Evolutionary conservation across 2,888 invertebrate species (phyloP).

Genomic region (Alentia gelatinosa): DNA sequence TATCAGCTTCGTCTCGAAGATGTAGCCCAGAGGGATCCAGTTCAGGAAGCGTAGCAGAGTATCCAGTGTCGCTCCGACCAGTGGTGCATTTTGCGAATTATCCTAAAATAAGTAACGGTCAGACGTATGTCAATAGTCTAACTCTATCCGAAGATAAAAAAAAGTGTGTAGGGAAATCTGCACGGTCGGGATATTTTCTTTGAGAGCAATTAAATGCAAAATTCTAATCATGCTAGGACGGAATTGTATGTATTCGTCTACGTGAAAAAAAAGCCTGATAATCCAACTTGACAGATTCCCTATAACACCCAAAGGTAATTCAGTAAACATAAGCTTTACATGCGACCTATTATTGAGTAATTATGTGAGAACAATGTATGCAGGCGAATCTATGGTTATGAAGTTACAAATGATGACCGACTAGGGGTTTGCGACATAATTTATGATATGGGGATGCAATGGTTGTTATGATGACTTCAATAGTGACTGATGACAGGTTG

Average conservation of each 20-base stretch:
- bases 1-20: conserved; percentile 98
- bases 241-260: too few species aligned
- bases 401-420: not conserved
- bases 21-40: conserved; percentile 99
- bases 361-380: too few species aligned
- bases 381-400: not conserved
- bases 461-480: not conserved
- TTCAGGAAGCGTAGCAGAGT: conserved; percentile 97
- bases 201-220: too few species aligned
- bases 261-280: too few species aligned
- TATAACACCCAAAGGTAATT: too few species aligned
- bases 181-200: too few species aligned
- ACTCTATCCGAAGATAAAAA: too few species aligned
- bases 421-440: not conserved
- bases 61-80: conserved; percentile 97
- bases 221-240: not conserved
- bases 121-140: not conserved
- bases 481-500: not conserved
- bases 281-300: too few species aligned
- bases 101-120: conserved; percentile 83
- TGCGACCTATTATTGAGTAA: too few species aligned
- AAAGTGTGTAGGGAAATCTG: not conserved
- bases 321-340: too few species aligned
- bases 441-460: conserved; percentile 39
- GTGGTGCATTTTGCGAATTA: conserved; percentile 97